Percentiles rank a stretch among this genome's conserved stretches.
phyloP scores from a whole-genome alignment of 2,113 vertebrate genomes.

The Empidonax alnorum region DNA sequence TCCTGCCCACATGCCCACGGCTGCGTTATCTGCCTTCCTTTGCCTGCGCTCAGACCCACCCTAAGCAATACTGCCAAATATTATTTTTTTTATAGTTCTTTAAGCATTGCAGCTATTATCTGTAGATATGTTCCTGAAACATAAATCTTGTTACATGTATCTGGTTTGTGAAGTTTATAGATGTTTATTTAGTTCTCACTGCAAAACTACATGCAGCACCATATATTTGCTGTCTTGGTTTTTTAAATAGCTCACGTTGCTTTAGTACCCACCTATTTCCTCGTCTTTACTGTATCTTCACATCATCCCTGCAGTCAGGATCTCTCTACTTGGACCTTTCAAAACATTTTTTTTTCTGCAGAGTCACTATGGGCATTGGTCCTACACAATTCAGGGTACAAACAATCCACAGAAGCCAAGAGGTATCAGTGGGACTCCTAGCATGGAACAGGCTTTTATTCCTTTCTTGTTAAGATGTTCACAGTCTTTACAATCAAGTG shows the following conservation, averaged over 20 bases:
- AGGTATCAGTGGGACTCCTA: background rate
- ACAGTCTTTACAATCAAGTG: background rate
- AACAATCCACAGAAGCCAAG: background rate
- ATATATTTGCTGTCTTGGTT: background rate
- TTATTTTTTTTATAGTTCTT: background rate
- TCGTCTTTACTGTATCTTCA: background rate
- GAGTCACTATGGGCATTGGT: background rate
- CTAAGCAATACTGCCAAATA: background rate
- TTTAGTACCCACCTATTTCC: background rate
- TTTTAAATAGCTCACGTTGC: background rate
- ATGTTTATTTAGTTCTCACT: background rate
- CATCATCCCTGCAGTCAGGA: background rate
- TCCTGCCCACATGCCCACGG: background rate
- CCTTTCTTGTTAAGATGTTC: background rate
- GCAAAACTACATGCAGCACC: background rate
- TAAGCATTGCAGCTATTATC: background rate
- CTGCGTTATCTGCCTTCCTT: background rate
- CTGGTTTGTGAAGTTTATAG: background rate
- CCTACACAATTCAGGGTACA: background rate
- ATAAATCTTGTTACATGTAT: background rate
- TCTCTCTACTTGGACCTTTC: background rate
- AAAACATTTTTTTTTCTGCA: background rate
- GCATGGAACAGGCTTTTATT: background rate
- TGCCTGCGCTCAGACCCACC: background rate
- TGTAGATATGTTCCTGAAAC: background rate